Conservation (phyloP, 1,140 invertebrate genomes). For the Myzus persicae region DNA sequence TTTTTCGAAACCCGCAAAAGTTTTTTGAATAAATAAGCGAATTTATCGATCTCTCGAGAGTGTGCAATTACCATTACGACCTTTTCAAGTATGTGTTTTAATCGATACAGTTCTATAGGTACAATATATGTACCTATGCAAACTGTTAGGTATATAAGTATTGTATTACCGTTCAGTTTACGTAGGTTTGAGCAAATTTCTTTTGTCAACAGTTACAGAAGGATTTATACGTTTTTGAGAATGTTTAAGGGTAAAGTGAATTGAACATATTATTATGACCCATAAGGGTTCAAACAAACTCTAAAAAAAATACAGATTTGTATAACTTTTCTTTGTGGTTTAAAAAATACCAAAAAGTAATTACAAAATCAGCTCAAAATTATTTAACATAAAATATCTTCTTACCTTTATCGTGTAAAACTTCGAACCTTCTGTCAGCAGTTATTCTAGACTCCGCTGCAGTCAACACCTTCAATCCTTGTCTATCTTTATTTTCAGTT, state of each 20-base stretch:
- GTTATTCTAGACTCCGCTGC: conserved; percentile 77
- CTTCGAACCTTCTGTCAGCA: conserved; percentile 73
- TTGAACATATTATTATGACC: neutral
- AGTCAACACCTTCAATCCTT: conserved; percentile 71
- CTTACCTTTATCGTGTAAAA: conserved; percentile 77
- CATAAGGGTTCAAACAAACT: conserved; percentile 8
- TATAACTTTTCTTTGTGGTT: neutral
- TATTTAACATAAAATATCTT: neutral
- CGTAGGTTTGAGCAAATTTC: conserved; percentile 20
- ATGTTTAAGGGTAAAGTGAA: neutral
- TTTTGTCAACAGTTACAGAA: conserved; percentile 35
- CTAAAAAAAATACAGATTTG: neutral
- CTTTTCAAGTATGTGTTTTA: conserved; percentile 38
- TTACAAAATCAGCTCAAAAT: neutral
- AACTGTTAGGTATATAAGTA: neutral
- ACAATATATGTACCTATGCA: neutral
- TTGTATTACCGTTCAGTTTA: conserved; percentile 37
- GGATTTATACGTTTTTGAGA: neutral
- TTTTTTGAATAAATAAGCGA: conserved; percentile 54
- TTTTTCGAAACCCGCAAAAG: neutral
- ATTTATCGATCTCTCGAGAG: conserved; percentile 37
- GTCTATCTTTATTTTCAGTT: conserved; percentile 70
- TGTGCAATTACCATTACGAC: neutral
- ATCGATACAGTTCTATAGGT: conserved; percentile 16
- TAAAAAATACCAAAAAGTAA: neutral